Conservation (phyloP, 2,113 vertebrate genomes). For the Chaetodon trifascialis region DNA sequence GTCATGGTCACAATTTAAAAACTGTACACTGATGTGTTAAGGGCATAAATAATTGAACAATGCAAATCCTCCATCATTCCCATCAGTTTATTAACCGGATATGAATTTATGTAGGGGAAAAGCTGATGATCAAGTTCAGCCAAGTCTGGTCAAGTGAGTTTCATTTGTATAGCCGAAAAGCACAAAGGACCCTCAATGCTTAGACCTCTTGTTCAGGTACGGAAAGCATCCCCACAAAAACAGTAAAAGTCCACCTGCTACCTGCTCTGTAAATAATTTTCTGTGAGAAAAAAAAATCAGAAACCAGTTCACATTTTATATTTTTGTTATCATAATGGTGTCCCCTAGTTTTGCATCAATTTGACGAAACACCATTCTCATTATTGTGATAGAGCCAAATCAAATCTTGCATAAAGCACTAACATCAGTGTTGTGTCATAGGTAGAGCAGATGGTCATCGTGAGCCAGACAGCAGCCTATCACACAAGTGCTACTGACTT, state of each 20-base stretch:
- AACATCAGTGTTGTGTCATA: background rate
- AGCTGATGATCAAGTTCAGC: background rate
- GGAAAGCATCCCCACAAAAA: too few species aligned
- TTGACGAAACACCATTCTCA: too few species aligned
- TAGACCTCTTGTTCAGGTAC: too few species aligned
- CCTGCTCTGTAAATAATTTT: too few species aligned
- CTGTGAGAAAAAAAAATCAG: too few species aligned
- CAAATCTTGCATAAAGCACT: background rate
- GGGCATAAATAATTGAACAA: background rate
- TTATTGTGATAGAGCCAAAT: background rate
- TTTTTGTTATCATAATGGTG: too few species aligned
- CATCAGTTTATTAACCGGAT: background rate
- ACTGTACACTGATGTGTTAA: background rate
- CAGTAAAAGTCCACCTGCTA: too few species aligned
- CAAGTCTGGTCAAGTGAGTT: background rate
- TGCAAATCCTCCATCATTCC: background rate
- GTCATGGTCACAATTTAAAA: constrained; percentile 5
- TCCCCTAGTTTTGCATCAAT: too few species aligned
- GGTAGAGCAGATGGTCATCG: background rate
- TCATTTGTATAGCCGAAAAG: background rate
- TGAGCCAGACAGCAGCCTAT: background rate
- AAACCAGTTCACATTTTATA: too few species aligned
- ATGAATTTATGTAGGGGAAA: background rate
- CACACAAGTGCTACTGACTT: too few species aligned
- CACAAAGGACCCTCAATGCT: background rate